These are phyloP conservation scores for Euzophera pinguis DNA, from an alignment of 2,888 invertebrate species.

Conservation along the genomic window DNA sequence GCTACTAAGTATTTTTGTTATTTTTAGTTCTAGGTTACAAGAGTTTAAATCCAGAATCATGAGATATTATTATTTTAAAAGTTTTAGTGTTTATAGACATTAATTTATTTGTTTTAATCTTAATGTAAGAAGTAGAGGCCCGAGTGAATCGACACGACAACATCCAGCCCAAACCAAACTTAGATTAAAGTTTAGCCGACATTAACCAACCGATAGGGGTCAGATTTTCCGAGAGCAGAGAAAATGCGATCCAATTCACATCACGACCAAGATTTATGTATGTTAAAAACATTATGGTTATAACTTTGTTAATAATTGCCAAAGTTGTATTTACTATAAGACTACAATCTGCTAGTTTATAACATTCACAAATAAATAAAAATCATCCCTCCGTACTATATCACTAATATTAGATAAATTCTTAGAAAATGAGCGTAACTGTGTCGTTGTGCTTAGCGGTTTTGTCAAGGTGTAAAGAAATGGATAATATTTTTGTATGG, in stretches of 20 bases:
- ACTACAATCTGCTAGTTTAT: constrained; percentile 18
- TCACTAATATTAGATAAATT: constrained; percentile 17
- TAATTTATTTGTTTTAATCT: constrained; percentile 64
- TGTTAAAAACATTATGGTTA: constrained; percentile 22
- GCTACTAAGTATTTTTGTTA: constrained; percentile 60
- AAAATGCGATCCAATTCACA: neutral
- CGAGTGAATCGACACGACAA: neutral
- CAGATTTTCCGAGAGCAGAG: neutral
- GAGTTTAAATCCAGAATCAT: constrained; percentile 71
- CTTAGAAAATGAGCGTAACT: constrained; percentile 19
- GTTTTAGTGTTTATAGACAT: constrained; percentile 49
- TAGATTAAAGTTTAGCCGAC: neutral
- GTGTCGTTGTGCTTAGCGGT: constrained; percentile 52
- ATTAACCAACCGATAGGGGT: no score
- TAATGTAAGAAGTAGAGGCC: neutral
- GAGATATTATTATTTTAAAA: constrained; percentile 69
- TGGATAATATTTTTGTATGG: constrained; percentile 77
- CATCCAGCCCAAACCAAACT: neutral
- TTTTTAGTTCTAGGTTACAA: constrained; percentile 65
- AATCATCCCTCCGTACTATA: constrained; percentile 25
- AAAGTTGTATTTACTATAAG: constrained; percentile 38
- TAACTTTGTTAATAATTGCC: constrained; percentile 29
- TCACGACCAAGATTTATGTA: constrained; percentile 15
- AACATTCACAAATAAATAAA: constrained; percentile 18
- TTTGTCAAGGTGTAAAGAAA: constrained; percentile 66